phyloP scores from a whole-genome alignment of 2,888 invertebrate species.

The Oligia strigilis region DNA sequence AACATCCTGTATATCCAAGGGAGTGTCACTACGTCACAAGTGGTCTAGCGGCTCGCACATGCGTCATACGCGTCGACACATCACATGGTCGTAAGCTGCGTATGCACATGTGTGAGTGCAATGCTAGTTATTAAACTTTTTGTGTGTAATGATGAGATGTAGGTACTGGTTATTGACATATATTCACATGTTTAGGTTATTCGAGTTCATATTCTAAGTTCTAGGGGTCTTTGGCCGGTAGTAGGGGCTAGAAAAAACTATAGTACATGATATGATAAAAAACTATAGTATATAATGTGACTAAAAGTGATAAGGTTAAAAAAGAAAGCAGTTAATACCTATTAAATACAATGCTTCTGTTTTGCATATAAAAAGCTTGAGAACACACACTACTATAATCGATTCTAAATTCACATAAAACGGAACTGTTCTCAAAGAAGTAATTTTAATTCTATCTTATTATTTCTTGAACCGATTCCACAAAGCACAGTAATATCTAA shows the following conservation, averaged over 20 bases:
- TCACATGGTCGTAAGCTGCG: background rate
- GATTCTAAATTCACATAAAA: background rate
- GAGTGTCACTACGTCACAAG: constrained; percentile 78
- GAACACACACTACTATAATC: background rate
- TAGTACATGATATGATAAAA: background rate
- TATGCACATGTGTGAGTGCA: constrained; percentile 35
- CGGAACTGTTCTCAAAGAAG: too few relatives aligned
- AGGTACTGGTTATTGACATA: constrained; percentile 58
- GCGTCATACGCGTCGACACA: constrained; percentile 67
- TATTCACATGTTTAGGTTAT: constrained; percentile 49
- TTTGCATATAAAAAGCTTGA: too few relatives aligned
- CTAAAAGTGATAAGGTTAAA: background rate
- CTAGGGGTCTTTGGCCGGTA: constrained; percentile 9
- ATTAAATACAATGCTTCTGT: too few relatives aligned
- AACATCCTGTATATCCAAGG: constrained; percentile 66
- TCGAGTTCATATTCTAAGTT: constrained; percentile 43
- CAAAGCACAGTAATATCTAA: background rate
- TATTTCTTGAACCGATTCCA: constrained; percentile 1
- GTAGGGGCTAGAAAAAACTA: background rate
- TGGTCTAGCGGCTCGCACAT: constrained; percentile 69
- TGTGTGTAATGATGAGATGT: constrained; percentile 34
- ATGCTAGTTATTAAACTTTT: constrained; percentile 58
- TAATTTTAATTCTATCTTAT: background rate
- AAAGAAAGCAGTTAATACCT: background rate
- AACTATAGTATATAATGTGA: background rate